Conservation (phyloP, 2,797 vertebrate species). For the Percopsis omiscomaycus region DNA sequence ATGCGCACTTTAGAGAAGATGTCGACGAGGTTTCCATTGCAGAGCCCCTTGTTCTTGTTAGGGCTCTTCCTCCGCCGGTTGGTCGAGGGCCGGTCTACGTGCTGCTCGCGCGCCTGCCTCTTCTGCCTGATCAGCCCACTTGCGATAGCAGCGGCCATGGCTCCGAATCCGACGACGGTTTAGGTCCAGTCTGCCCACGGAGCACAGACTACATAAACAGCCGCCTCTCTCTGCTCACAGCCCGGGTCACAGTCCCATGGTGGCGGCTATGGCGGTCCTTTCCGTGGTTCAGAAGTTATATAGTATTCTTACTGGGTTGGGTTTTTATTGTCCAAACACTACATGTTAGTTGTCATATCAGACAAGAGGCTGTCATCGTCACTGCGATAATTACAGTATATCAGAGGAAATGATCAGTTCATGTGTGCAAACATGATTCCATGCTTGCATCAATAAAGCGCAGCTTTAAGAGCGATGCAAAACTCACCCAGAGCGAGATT, state of each 20-base stretch:
- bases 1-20: conserved; percentile 99
- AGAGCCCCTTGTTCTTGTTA: conserved; percentile 95
- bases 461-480: conserved; percentile 37
- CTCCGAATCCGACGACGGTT: conserved; percentile 73
- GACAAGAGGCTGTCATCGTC: conserved; percentile 54
- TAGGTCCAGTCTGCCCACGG: conserved; percentile 72
- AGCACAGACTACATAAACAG: conserved; percentile 74
- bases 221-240: conserved; percentile 69
- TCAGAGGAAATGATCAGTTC: conserved; percentile 58
- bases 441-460: conserved; percentile 55
- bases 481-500: conserved; percentile 52
- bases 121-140: conserved; percentile 99
- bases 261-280: conserved; percentile 62
- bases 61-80: conserved; percentile 95
- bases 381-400: conserved; percentile 57
- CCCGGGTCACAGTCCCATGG: conserved; percentile 81
- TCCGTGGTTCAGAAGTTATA: conserved; percentile 58
- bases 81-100: conserved; percentile 91
- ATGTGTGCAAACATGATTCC: conserved; percentile 45
- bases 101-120: conserved; percentile 96
- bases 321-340: conserved; percentile 56
- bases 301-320: conserved; percentile 23
- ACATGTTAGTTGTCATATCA: conserved; percentile 63
- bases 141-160: conserved; percentile 97
- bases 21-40: conserved; percentile 98